These are phyloP conservation scores for Aphidius ervi DNA, from an alignment of 1,140 invertebrate genomes.

Conservation along the genomic window DNA sequence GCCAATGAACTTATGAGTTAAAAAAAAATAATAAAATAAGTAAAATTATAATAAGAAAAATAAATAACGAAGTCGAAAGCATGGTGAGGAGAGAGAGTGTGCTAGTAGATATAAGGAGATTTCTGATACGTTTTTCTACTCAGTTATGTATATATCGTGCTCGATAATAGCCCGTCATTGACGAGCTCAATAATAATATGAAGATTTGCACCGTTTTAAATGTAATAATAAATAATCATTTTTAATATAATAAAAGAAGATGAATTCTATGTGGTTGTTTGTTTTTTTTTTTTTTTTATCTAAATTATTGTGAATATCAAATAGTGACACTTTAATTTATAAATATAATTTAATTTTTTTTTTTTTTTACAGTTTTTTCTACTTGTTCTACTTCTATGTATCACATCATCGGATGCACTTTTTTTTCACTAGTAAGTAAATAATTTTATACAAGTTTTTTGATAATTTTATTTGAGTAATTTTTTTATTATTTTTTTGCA, in stretches of 20 bases:
- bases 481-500: conserved; percentile 8
- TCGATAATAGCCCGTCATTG: conserved; percentile 1
- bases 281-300: no score
- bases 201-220: not conserved
- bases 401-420: conserved; percentile 13
- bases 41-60: not conserved
- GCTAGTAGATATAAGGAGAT: conserved; percentile 19
- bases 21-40: not conserved
- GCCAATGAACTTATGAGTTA: conserved; percentile 6
- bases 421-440: conserved; percentile 18
- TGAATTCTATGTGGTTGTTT: not conserved
- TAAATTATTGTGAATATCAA: no score
- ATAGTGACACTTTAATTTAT: no score
- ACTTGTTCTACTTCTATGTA: conserved; percentile 1
- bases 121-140: conserved; percentile 10
- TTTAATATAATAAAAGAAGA: not conserved
- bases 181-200: conserved; percentile 10
- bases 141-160: conserved; percentile 13
- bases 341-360: not conserved
- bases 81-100: conserved; percentile 10
- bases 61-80: conserved; percentile 6
- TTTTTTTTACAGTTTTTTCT: conserved; percentile 5
- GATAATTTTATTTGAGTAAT: no score
- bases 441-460: no score
- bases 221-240: not conserved